Percentiles rank a stretch among this genome's conserved stretches.
Evolutionary conservation across 92 coral and sea anemone species (phyloP).

Genomic region (Palythoa heliodiscus): DNA sequence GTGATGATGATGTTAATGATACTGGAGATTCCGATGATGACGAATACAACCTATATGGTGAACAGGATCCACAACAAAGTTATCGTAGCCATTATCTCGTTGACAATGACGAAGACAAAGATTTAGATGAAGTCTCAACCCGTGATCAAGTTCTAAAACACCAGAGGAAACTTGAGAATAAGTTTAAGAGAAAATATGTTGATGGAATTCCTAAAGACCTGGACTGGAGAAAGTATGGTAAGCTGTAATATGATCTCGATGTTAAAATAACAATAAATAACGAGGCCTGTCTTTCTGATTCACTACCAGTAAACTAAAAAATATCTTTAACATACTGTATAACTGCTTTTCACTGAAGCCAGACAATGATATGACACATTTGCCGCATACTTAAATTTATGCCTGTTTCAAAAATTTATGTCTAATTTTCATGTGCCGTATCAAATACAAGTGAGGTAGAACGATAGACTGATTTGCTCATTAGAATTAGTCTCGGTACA

Average conservation of each 20-base stretch:
- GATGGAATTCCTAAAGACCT: slow-evolving; percentile 66
- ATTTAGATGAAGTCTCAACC: slow-evolving; percentile 3
- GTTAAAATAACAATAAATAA: no score
- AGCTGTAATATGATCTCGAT: background rate
- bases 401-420: no score
- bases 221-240: slow-evolving; percentile 97
- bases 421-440: no score
- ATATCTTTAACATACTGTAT: no score
- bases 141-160: slow-evolving; percentile 10
- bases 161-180: slow-evolving; percentile 18
- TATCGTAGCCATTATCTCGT: slow-evolving; percentile 11
- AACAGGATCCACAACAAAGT: slow-evolving; percentile 9
- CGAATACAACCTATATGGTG: background rate
- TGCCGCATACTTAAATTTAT: no score
- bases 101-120: slow-evolving; percentile 28
- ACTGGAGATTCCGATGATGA: slow-evolving; percentile 16
- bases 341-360: no score
- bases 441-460: no score
- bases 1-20: slow-evolving; percentile 40
- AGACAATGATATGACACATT: no score
- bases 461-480: no score
- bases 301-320: no score
- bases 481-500: no score
- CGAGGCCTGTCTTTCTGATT: no score
- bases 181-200: slow-evolving; percentile 14